Base-by-base conservation (phyloP, 2,797 vertebrate species). In the Lateolabrax maculatus region DNA sequence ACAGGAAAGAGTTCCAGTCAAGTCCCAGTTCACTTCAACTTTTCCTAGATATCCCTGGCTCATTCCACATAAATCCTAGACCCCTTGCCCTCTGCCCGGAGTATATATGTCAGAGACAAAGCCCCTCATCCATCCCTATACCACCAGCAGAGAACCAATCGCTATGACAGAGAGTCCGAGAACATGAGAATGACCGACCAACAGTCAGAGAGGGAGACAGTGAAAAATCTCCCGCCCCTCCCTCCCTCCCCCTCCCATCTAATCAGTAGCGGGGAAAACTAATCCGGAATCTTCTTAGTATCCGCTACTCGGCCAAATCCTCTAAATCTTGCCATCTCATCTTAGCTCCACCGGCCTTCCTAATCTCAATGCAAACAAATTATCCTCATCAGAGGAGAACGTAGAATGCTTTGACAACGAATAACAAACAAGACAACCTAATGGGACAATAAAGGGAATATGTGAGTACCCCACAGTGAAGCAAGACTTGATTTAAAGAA, bases 291-390 rank as follows among this genome's bases (percentile, higher is more conserved):
- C 93, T 94, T 93, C 94, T 94, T 94, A 94, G 94, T 94, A 94
- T 93, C 90, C 88, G 73, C 92, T 88, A 93, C 91, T 94, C 87
- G 65, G 92, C 90, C 90, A 95, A 95, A 95, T 95, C 94, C 95
- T 90, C 91, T 93, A 94, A 95, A 95, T 95, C 94, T 94, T 94
- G 93, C 94, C 93, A 94, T 95, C 94, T 94, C 93, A 93, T 95
- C 89, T 94, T 93, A 92, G 86, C 91, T 94, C 92, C 89, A 93
- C 92, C 83, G 87, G 86, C 84, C 92, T 75, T 94, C 91, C 92
- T 95, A 94, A 95, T 94, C 94, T 94, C 92, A 92, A 87, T 86
- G 92, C 93, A 94, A 93, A 95, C 91, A 94, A 95, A 94, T 94
- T 94, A 94, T 94, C 90, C 90, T 93, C 92, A 93, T 93, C 92